Conservation (phyloP, 2,888 invertebrate species). For the Polyommatus iphigenia region DNA sequence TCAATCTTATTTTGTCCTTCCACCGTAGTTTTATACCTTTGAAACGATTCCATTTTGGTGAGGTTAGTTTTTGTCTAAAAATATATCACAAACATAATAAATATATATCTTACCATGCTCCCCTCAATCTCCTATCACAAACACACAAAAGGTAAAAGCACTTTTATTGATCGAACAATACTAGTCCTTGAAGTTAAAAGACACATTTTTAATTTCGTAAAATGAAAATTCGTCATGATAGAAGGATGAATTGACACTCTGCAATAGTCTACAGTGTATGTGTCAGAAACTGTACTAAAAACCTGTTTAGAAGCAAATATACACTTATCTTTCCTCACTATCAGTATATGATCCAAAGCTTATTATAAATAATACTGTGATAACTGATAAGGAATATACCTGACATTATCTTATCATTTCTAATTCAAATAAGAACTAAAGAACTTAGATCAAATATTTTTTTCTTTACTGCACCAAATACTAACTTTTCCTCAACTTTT, state of each 20-base stretch:
- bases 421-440: constrained; percentile 53
- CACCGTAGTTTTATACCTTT: constrained; percentile 97
- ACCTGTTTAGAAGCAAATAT: constrained; percentile 53
- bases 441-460: constrained; percentile 38
- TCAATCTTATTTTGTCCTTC: constrained; percentile 99
- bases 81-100: constrained; percentile 50
- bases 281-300: constrained; percentile 57
- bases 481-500: background rate
- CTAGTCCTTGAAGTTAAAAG: constrained; percentile 60
- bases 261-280: constrained; percentile 54
- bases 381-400: constrained; percentile 71
- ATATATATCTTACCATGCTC: constrained; percentile 61
- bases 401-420: constrained; percentile 67
- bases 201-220: constrained; percentile 63
- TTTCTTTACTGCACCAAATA: constrained; percentile 20
- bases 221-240: constrained; percentile 61
- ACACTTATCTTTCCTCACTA: constrained; percentile 64
- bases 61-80: constrained; percentile 97
- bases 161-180: constrained; percentile 58
- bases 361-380: constrained; percentile 71
- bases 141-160: constrained; percentile 54
- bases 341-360: constrained; percentile 74
- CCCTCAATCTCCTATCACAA: constrained; percentile 60
- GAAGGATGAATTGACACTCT: constrained; percentile 46
- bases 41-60: constrained; percentile 99